Percentiles rank a stretch among this genome's conserved stretches.
Conservation (phyloP, 2,113 vertebrate genomes). For the Arenaria interpres region DNA sequence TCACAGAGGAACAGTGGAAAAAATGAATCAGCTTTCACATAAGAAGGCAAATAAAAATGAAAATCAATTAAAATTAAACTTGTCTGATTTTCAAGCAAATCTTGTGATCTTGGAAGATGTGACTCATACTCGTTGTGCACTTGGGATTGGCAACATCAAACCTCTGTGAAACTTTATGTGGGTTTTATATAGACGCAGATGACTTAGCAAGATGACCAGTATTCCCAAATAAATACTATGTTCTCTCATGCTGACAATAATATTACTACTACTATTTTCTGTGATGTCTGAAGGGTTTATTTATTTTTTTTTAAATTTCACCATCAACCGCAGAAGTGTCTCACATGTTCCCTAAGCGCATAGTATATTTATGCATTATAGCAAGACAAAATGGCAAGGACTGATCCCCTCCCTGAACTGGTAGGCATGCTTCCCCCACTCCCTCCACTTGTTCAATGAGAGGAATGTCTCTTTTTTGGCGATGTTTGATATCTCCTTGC, state of each 20-base stretch:
- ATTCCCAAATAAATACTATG: background rate
- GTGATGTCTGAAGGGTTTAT: background rate
- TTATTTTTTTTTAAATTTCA: background rate
- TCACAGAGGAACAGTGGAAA: background rate
- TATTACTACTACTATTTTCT: background rate
- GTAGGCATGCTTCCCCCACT: background rate
- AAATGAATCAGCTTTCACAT: background rate
- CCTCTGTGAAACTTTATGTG: constrained; percentile 8
- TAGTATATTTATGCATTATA: background rate
- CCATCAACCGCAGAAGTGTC: background rate
- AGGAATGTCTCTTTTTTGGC: background rate
- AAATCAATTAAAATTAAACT: constrained; percentile 20
- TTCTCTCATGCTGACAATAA: background rate
- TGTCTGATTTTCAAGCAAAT: constrained; percentile 9
- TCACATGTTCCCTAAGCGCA: accelerated
- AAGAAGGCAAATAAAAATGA: constrained; percentile 50
- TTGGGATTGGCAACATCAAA: background rate
- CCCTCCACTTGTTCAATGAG: background rate
- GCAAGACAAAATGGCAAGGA: background rate
- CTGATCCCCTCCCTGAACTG: accelerated
- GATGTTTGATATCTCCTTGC: background rate
- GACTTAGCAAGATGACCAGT: constrained; percentile 11
- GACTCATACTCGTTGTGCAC: background rate
- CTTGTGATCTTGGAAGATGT: constrained; percentile 33
- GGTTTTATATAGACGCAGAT: background rate